Conservation (phyloP, 2,797 vertebrate genomes). For the Anas flavirostris region DNA sequence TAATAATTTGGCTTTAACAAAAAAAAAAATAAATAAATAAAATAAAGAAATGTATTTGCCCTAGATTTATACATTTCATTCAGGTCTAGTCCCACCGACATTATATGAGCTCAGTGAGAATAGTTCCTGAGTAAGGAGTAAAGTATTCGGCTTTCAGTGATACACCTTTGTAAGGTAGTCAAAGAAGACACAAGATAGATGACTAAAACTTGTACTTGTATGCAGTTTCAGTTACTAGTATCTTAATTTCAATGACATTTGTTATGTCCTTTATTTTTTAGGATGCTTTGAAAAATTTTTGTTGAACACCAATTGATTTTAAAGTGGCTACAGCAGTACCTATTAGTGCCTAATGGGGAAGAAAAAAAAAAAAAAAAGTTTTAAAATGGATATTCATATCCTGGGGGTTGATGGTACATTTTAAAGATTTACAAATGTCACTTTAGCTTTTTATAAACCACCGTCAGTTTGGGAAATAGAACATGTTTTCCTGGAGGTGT, state of each 20-base stretch:
- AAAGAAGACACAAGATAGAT: background rate
- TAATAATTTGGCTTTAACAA: background rate
- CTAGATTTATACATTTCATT: background rate
- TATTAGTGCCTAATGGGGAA: background rate
- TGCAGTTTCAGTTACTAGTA: background rate
- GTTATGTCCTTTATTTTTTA: background rate
- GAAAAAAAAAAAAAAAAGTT: background rate
- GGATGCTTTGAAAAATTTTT: background rate
- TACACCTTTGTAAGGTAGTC: background rate
- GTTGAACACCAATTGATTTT: background rate
- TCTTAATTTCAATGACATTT: background rate
- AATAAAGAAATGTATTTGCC: background rate
- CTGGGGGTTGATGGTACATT: background rate
- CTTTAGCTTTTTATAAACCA: slow-evolving; percentile 6
- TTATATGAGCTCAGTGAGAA: background rate
- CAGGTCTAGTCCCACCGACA: background rate
- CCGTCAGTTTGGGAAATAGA: background rate
- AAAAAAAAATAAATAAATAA: background rate
- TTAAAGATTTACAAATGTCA: slow-evolving; percentile 20
- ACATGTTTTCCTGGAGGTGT: background rate
- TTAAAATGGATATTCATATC: background rate
- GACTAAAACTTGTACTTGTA: background rate
- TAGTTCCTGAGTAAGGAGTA: background rate
- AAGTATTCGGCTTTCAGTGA: background rate
- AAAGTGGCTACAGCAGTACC: background rate